phyloP scores from a whole-genome alignment of 1,140 invertebrate genomes.

The Diorhabda elongata region DNA sequence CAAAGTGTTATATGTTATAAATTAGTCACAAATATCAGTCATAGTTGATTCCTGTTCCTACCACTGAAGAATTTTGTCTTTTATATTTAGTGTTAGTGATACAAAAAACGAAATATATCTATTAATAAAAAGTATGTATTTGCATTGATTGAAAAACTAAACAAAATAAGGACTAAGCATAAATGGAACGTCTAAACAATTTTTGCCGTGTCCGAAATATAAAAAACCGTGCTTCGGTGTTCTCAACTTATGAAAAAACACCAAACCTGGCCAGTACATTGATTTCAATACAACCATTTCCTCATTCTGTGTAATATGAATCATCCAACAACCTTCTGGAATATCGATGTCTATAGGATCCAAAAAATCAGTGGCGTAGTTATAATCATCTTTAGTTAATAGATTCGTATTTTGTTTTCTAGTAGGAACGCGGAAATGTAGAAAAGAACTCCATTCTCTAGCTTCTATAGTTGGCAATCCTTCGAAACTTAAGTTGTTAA shows the following conservation, averaged over 20 bases:
- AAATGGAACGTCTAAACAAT: conserved; percentile 69
- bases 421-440: conserved; percentile 61
- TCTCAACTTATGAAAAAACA: conserved; percentile 65
- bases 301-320: conserved; percentile 56
- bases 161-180: conserved; percentile 50
- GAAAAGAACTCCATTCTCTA: conserved; percentile 60
- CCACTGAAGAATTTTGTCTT: too few species aligned
- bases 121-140: too few species aligned
- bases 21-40: too few species aligned
- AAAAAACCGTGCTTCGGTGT: conserved; percentile 64
- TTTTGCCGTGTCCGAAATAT: conserved; percentile 68
- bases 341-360: conserved; percentile 61
- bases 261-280: conserved; percentile 71
- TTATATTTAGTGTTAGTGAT: too few species aligned
- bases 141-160: neutral
- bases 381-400: conserved; percentile 66
- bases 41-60: too few species aligned
- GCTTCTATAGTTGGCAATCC: conserved; percentile 60
- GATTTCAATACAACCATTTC: conserved; percentile 59
- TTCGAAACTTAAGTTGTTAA: conserved; percentile 64
- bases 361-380: conserved; percentile 72
- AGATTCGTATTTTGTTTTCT: conserved; percentile 70
- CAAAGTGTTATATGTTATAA: too few species aligned
- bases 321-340: conserved; percentile 60
- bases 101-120: too few species aligned